Conservation (phyloP, 1,140 invertebrate genomes). For the Saxidomus purpurata region DNA sequence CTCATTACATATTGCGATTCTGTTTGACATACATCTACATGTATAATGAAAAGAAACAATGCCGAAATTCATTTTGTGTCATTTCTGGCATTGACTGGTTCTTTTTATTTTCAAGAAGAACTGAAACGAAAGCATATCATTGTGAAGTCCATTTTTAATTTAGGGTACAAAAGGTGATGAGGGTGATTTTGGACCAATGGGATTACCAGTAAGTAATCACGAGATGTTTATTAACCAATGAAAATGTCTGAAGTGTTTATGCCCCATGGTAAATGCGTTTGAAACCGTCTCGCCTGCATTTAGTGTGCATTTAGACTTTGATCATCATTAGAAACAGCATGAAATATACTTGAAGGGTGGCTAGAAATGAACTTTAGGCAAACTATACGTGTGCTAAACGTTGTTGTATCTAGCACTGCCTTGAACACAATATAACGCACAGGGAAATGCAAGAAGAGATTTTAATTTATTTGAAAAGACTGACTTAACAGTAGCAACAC, state of each 20-base stretch:
- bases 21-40: too few species aligned
- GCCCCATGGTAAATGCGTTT: not conserved
- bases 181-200: conserved; percentile 97
- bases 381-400: not conserved
- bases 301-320: conserved; percentile 24
- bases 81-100: too few species aligned
- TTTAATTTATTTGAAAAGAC: not conserved
- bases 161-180: conserved; percentile 96
- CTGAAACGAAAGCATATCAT: too few species aligned
- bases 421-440: not conserved
- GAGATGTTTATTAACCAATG: not conserved
- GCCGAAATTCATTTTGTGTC: too few species aligned
- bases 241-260: not conserved
- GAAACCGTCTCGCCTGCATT: not conserved
- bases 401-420: not conserved
- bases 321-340: conserved; percentile 8
- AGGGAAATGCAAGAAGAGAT: not conserved
- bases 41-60: too few species aligned
- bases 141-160: too few species aligned
- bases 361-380: too few species aligned
- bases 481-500: not conserved
- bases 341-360: not conserved
- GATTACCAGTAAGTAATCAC: conserved; percentile 93
- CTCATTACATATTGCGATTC: too few species aligned
- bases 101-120: too few species aligned